A percentile compares a stretch with the other conserved stretches of the same genome.
These are phyloP conservation scores for Aquatica leii DNA, from an alignment of 2,888 invertebrate species.

Conservation along the genomic window DNA sequence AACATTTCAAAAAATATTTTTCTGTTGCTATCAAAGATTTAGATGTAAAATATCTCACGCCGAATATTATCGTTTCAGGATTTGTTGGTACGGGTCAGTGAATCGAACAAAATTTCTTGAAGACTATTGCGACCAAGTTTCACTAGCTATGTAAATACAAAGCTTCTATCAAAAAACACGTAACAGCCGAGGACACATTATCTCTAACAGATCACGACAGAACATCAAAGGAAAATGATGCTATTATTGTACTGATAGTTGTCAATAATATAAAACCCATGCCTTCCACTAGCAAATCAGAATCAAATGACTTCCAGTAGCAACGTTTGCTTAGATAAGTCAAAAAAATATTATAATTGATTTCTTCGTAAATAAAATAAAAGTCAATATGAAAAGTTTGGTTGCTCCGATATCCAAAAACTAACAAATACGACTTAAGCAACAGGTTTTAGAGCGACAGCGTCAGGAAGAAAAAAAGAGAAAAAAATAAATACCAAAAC, in stretches of 20 bases:
- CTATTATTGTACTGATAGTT: neutral
- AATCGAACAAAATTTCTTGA: neutral
- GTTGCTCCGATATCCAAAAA: too few relatives aligned
- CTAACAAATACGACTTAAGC: too few relatives aligned
- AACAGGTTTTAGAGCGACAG: too few relatives aligned
- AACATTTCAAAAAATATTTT: constrained; percentile 1
- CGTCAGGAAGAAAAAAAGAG: too few relatives aligned
- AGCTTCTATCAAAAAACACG: neutral
- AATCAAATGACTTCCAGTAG: too few relatives aligned
- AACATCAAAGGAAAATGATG: neutral
- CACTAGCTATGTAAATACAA: neutral
- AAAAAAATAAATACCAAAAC: too few relatives aligned
- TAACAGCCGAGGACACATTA: neutral
- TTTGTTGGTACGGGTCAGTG: neutral
- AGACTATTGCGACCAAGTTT: neutral
- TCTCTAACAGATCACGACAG: neutral
- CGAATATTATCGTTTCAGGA: neutral
- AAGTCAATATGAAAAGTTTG: too few relatives aligned
- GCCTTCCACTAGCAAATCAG: too few relatives aligned
- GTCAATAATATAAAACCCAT: neutral
- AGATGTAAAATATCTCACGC: neutral
- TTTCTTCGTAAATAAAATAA: too few relatives aligned
- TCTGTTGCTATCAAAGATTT: neutral
- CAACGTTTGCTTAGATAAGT: too few relatives aligned
- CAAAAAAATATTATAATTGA: too few relatives aligned